A percentile compares a stretch with the other conserved stretches of the same genome.
These are phyloP conservation scores for Hecatera dysodea DNA, from an alignment of 2,888 invertebrate species.

Conservation along the genomic window DNA sequence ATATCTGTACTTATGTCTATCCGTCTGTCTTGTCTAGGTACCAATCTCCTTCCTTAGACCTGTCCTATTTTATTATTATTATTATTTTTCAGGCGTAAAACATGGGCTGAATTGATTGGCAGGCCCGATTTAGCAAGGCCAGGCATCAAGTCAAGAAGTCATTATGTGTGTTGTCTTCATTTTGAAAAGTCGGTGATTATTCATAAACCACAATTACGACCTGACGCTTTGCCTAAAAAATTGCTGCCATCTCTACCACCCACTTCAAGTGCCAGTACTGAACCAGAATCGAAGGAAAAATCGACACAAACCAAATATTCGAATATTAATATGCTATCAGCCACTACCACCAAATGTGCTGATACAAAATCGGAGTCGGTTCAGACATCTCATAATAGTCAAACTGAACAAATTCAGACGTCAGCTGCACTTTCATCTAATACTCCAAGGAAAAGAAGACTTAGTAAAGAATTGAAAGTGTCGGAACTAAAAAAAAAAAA, in stretches of 20 bases:
- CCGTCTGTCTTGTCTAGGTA: too few relatives aligned
- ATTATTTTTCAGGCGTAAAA: not conserved
- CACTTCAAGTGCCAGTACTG: conserved; percentile 13
- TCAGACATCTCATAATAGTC: conserved; percentile 14
- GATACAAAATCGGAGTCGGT: conserved; percentile 13
- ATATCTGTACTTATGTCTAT: too few relatives aligned
- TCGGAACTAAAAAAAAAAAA: conserved; percentile 44
- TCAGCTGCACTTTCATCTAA: conserved; percentile 38
- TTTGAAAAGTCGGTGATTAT: conserved; percentile 45
- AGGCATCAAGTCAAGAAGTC: conserved; percentile 37
- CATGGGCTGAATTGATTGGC: conserved; percentile 31
- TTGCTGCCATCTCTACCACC: conserved; percentile 37
- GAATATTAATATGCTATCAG: not conserved
- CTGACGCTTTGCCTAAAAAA: conserved; percentile 49
- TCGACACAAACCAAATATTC: conserved; percentile 19
- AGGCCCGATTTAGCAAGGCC: conserved; percentile 49
- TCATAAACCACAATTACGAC: conserved; percentile 43
- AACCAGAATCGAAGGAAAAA: conserved; percentile 9
- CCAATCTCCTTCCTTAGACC: conserved; percentile 3
- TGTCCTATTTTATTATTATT: conserved; percentile 5
- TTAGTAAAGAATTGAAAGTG: conserved; percentile 25
- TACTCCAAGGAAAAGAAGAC: conserved; percentile 47
- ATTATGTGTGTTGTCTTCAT: conserved; percentile 49
- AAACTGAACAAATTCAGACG: conserved; percentile 40
- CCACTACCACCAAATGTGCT: not conserved